phyloP scores from a whole-genome alignment of 2,113 vertebrate species.

The Acinonyx jubatus region DNA sequence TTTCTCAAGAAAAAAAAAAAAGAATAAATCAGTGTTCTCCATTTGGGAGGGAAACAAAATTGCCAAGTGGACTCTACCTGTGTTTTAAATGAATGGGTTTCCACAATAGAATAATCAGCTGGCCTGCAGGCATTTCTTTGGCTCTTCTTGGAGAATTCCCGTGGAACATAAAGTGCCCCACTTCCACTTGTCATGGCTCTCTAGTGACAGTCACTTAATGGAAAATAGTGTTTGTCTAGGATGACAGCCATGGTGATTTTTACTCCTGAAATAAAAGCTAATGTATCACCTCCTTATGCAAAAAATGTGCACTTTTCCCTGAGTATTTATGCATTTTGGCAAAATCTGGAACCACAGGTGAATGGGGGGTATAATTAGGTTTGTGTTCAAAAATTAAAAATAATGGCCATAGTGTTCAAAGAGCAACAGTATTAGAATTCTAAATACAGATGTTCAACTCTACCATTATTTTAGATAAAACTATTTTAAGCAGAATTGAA shows the following conservation, averaged over 20 bases:
- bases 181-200: background rate
- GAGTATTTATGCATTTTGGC: background rate
- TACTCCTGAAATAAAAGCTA: slow-evolving; percentile 9
- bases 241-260: background rate
- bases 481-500: slow-evolving; percentile 12
- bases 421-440: background rate
- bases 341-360: background rate
- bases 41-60: background rate
- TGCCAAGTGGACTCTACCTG: background rate
- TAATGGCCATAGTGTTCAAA: background rate
- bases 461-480: slow-evolving; percentile 19
- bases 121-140: background rate
- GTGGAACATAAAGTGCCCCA: background rate
- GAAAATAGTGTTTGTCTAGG: background rate
- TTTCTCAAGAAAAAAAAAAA: background rate
- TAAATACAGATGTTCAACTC: background rate
- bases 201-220: background rate
- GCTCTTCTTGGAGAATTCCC: background rate
- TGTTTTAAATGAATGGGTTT: background rate
- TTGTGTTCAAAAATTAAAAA: background rate
- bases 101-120: background rate
- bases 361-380: background rate
- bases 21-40: background rate
- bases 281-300: background rate
- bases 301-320: background rate